These are phyloP conservation scores for Oreortyx pictus DNA, from an alignment of 2,797 vertebrate genomes.

Conservation along the genomic window DNA sequence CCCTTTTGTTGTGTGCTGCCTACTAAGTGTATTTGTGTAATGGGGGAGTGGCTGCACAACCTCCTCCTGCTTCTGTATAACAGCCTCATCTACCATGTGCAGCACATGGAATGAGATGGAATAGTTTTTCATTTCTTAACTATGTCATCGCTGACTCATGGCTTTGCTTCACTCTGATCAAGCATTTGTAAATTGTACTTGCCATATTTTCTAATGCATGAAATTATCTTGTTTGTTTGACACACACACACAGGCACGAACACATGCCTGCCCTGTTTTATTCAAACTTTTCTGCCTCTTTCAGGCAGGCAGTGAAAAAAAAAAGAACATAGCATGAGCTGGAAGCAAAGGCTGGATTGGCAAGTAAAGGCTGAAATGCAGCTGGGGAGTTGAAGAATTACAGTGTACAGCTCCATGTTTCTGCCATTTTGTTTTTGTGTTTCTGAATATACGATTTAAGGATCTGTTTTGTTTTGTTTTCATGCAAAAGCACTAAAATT, in stretches of 20 bases:
- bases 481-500: neutral
- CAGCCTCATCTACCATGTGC: neutral
- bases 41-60: slow-evolving; percentile 13
- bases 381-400: neutral
- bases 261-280: neutral
- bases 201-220: slow-evolving; percentile 37
- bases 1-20: neutral
- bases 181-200: slow-evolving; percentile 14
- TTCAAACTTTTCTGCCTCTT: neutral
- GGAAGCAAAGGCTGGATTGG: neutral
- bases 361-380: neutral
- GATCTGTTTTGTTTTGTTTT: neutral
- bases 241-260: neutral
- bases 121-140: neutral
- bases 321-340: neutral
- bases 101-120: neutral
- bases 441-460: neutral
- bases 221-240: slow-evolving; percentile 52
- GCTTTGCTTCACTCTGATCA: slow-evolving; percentile 56
- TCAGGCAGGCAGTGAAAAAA: neutral
- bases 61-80: neutral
- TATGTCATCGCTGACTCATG: slow-evolving; percentile 34
- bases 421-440: neutral
- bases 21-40: neutral
- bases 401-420: rapidly evolving